A percentile compares a stretch with the other conserved stretches of the same genome.
Conservation (phyloP, 2,888 invertebrate species). For the Syritta pipiens region DNA sequence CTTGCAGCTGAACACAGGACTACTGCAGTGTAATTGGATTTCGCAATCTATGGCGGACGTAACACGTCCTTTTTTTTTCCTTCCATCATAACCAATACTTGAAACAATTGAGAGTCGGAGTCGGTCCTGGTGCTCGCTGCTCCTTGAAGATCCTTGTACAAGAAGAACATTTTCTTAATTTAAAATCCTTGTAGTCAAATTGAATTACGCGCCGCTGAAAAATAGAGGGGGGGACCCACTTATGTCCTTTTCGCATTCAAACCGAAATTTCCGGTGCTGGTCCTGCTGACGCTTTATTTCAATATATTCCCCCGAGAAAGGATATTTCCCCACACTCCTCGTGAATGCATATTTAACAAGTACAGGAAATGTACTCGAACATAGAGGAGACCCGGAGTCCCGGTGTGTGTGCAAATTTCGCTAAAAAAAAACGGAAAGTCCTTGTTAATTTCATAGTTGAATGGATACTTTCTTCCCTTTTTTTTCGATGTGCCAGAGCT, state of each 20-base stretch:
- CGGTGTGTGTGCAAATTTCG: slow-evolving; percentile 56
- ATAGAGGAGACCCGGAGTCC: slow-evolving; percentile 22
- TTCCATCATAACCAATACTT: slow-evolving; percentile 49
- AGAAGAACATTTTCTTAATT: slow-evolving; percentile 63
- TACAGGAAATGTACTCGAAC: slow-evolving; percentile 56
- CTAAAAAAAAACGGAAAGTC: slow-evolving; percentile 49
- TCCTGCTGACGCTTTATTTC: slow-evolving; percentile 53
- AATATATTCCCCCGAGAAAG: slow-evolving; percentile 19
- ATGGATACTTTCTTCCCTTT: slow-evolving; percentile 66
- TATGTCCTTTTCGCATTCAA: slow-evolving; percentile 55
- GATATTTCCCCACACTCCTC: slow-evolving; percentile 13
- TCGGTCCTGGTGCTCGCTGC: neutral
- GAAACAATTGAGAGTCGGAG: slow-evolving; percentile 61
- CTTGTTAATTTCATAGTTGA: slow-evolving; percentile 70
- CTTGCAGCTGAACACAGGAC: slow-evolving; percentile 18
- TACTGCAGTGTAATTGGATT: slow-evolving; percentile 66
- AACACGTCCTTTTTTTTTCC: slow-evolving; percentile 51
- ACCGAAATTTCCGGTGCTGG: slow-evolving; percentile 41
- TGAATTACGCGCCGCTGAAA: slow-evolving; percentile 44
- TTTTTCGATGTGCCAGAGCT: too few species aligned
- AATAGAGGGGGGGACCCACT: slow-evolving; percentile 23
- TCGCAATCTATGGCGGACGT: slow-evolving; percentile 59
- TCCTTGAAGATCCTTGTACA: neutral
- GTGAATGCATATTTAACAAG: slow-evolving; percentile 63
- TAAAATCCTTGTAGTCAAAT: slow-evolving; percentile 47